Evolutionary conservation across 2,113 vertebrate genomes (phyloP).

Genomic region (Micronycteris hirsuta): DNA sequence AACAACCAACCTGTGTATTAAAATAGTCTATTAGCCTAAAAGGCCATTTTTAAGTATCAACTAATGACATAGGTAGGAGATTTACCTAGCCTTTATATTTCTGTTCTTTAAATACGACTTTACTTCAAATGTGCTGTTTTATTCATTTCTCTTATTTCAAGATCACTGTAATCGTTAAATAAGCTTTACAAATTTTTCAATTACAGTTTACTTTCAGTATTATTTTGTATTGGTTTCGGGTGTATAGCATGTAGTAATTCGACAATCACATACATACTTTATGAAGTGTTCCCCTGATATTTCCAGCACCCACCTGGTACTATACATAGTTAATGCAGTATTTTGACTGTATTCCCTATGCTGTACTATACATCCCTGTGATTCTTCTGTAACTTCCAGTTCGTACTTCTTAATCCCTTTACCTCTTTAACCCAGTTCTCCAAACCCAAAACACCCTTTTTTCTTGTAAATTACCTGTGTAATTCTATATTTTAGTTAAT

Average conservation of each 20-base stretch:
- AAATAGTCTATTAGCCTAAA: not conserved
- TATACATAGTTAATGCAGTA: not conserved
- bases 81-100: not conserved
- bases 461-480: not conserved
- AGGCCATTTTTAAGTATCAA: conserved; percentile 20
- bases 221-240: not conserved
- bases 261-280: not conserved
- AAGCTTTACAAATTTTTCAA: not conserved
- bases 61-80: not conserved
- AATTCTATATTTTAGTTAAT: conserved; percentile 32
- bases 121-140: not conserved
- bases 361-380: not conserved
- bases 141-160: conserved; percentile 1
- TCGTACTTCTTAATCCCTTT: not conserved
- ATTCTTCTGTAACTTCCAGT: not conserved
- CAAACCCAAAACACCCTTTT: not conserved
- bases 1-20: not conserved
- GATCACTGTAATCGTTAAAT: not conserved
- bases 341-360: not conserved
- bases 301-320: not conserved
- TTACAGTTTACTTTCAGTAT: not conserved
- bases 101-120: not conserved
- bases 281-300: not conserved
- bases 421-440: not conserved
- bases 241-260: not conserved